These are phyloP conservation scores for Trinorchestia longiramus DNA, from an alignment of 1,140 invertebrate species.

Conservation along the genomic window DNA sequence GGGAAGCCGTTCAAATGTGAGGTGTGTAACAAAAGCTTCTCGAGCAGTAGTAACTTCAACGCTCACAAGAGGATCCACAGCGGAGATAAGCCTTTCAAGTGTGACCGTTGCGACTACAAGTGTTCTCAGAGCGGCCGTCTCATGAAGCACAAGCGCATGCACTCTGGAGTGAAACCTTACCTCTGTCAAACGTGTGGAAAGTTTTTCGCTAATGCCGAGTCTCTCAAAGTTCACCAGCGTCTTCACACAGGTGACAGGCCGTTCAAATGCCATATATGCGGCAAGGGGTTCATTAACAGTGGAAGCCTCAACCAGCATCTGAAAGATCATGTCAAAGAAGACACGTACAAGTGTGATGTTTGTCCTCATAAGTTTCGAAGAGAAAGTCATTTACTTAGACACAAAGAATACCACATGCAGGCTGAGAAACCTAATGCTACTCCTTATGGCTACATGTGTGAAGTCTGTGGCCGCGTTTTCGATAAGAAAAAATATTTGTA, in stretches of 20 bases:
- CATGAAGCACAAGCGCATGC: constrained; percentile 67
- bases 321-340: constrained; percentile 64
- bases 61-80: constrained; percentile 97
- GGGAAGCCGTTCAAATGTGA: constrained; percentile 69
- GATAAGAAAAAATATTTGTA: constrained; percentile 65
- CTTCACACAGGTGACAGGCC: constrained; percentile 84
- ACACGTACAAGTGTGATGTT: constrained; percentile 65
- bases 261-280: constrained; percentile 90
- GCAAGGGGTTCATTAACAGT: constrained; percentile 93
- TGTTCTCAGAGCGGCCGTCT: constrained; percentile 67
- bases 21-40: constrained; percentile 70
- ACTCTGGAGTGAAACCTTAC: constrained; percentile 67
- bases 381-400: constrained; percentile 61
- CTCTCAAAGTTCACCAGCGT: constrained; percentile 64
- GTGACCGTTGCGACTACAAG: constrained; percentile 81
- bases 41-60: constrained; percentile 80
- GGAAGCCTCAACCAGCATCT: constrained; percentile 66
- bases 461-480: constrained; percentile 64
- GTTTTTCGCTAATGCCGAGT: constrained; percentile 70
- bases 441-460: constrained; percentile 64
- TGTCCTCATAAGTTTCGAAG: constrained; percentile 64
- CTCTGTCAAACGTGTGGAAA: constrained; percentile 74
- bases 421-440: constrained; percentile 58
- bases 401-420: constrained; percentile 61
- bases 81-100: constrained; percentile 97